phyloP scores from a whole-genome alignment of 2,113 vertebrate species.

The Tenebrosternarchus preto region DNA sequence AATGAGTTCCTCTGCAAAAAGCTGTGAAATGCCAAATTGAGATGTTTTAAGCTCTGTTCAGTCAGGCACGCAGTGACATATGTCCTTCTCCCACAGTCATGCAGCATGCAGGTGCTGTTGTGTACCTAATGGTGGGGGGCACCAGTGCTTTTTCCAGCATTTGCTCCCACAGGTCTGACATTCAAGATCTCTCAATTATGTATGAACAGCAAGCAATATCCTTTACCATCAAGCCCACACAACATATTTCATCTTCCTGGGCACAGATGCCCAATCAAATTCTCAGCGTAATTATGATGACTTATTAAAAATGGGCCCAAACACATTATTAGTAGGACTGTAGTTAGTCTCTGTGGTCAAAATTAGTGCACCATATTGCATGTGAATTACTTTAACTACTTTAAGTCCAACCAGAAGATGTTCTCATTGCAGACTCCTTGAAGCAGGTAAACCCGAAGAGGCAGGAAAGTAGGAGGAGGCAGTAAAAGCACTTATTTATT shows the following conservation, averaged over 20 bases:
- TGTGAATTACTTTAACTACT: conserved; percentile 58
- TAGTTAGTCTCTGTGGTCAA: conserved; percentile 71
- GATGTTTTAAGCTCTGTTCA: conserved; percentile 26
- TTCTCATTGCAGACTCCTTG: conserved; percentile 37
- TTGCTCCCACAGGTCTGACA: conserved; percentile 82
- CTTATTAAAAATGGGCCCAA: conserved; percentile 80
- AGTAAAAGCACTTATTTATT: conserved; percentile 44
- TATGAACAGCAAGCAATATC: conserved; percentile 84
- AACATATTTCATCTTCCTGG: conserved; percentile 82
- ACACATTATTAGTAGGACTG: conserved; percentile 74
- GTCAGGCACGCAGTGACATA: conserved; percentile 43
- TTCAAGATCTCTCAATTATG: conserved; percentile 84
- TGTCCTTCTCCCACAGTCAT: conserved; percentile 45
- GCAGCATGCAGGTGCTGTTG: conserved; percentile 40
- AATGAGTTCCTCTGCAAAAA: neutral
- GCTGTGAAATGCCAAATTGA: conserved; percentile 23
- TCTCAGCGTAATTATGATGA: conserved; percentile 78
- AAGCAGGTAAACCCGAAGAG: conserved; percentile 46
- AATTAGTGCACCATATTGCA: conserved; percentile 65
- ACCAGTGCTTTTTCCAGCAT: conserved; percentile 72
- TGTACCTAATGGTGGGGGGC: conserved; percentile 67
- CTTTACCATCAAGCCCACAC: conserved; percentile 80
- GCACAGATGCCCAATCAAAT: conserved; percentile 78
- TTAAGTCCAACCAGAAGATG: conserved; percentile 49
- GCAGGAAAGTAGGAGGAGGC: conserved; percentile 5